These are phyloP conservation scores for Clarias magur DNA, from an alignment of 2,113 vertebrate genomes.

Conservation along the genomic window DNA sequence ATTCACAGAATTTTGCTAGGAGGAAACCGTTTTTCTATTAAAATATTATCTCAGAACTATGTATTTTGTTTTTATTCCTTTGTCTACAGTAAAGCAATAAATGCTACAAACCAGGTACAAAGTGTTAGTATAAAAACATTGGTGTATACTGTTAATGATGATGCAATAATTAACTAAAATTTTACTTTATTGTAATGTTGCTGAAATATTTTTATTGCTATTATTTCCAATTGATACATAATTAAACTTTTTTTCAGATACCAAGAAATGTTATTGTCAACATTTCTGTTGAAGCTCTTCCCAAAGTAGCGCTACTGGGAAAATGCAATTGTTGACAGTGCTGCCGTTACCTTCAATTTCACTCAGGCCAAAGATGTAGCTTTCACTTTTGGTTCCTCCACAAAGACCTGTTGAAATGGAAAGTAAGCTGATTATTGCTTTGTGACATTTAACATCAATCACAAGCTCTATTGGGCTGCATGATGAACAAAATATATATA, in stretches of 20 bases:
- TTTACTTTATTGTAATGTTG: not conserved
- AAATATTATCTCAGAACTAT: not conserved
- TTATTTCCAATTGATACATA: not conserved
- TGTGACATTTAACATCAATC: not conserved
- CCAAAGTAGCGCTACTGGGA: no score
- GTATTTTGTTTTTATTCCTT: not conserved
- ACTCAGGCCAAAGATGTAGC: not conserved
- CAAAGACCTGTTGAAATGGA: not conserved
- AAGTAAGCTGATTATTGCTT: not conserved
- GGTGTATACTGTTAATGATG: not conserved
- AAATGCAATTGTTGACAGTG: not conserved
- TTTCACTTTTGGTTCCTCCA: constrained; percentile 24
- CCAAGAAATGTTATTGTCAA: not conserved
- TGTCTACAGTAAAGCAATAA: not conserved
- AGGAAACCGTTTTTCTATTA: not conserved
- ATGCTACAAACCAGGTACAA: not conserved
- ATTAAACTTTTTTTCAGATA: not conserved
- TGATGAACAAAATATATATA: not conserved
- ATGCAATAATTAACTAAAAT: not conserved
- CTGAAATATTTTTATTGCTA: not conserved
- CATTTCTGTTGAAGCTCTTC: not conserved
- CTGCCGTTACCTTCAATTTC: constrained; percentile 17
- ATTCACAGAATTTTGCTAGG: not conserved
- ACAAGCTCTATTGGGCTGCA: not conserved
- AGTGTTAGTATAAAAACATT: not conserved